phyloP scores from a whole-genome alignment of 1,140 invertebrate species.

The Dolichoris vasculosae region DNA sequence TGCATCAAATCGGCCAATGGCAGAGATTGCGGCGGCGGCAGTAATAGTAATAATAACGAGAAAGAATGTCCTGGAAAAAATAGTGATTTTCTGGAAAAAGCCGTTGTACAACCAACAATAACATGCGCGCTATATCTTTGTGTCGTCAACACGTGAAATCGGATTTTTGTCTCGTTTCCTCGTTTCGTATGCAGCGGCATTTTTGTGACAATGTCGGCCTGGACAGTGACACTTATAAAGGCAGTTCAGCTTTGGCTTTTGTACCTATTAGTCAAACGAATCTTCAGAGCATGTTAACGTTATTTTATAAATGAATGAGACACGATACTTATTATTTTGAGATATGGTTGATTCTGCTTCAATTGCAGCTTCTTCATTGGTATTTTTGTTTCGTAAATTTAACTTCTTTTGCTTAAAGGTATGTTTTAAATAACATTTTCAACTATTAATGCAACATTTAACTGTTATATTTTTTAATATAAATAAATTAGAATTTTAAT shows the following conservation, averaged over 20 bases:
- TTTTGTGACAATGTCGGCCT: background rate
- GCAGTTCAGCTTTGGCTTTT: background rate
- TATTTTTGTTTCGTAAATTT: background rate
- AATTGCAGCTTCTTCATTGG: background rate
- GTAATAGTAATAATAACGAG: background rate
- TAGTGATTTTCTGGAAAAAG: slow-evolving; percentile 11
- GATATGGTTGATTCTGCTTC: background rate
- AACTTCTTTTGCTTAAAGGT: background rate
- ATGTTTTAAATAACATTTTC: too few species aligned
- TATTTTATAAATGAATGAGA: slow-evolving; percentile 27
- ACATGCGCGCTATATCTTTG: background rate
- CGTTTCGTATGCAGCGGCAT: background rate
- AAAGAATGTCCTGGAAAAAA: background rate
- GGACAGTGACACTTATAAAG: slow-evolving; percentile 17
- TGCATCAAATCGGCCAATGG: background rate
- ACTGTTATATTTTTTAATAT: too few species aligned
- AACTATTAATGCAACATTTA: too few species aligned
- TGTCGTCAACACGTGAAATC: background rate
- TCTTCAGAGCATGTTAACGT: background rate
- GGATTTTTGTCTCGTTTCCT: slow-evolving; percentile 13
- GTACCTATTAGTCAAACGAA: background rate
- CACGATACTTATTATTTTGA: slow-evolving; percentile 38
- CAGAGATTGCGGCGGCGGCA: too few species aligned
- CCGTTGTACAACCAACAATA: background rate
- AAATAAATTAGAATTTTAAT: too few species aligned